phyloP scores from a whole-genome alignment of 1,140 invertebrate species.

The Zaprionus capensis region DNA sequence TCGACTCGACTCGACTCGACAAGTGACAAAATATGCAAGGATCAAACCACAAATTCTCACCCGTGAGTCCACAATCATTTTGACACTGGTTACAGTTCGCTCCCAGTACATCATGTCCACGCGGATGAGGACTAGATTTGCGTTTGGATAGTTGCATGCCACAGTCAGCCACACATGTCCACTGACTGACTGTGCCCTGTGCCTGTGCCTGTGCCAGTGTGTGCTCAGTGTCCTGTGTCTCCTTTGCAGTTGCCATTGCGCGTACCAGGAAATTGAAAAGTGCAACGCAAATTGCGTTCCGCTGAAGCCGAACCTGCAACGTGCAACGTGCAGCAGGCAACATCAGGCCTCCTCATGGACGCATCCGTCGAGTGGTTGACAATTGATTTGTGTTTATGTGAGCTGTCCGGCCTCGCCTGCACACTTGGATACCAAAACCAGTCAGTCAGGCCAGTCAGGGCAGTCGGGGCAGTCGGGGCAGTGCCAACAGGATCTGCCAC shows the following conservation, averaged over 20 bases:
- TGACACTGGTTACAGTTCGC: constrained; percentile 73
- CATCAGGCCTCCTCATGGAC: constrained; percentile 9
- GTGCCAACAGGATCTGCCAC: too few species aligned
- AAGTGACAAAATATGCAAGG: constrained; percentile 83
- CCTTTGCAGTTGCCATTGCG: constrained; percentile 38
- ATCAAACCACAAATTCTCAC: constrained; percentile 82
- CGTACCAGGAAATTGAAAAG: constrained; percentile 73
- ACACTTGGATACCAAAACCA: constrained; percentile 30
- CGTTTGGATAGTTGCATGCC: constrained; percentile 74
- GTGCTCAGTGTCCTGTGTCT: background rate
- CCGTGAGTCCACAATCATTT: constrained; percentile 82
- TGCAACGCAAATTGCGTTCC: constrained; percentile 80
- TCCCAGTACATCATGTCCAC: constrained; percentile 5
- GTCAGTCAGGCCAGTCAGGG: background rate
- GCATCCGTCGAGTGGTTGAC: constrained; percentile 72
- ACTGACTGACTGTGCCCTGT: background rate
- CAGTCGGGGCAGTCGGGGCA: too few species aligned
- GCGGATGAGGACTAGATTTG: constrained; percentile 66
- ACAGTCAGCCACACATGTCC: constrained; percentile 37
- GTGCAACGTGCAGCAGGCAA: constrained; percentile 10
- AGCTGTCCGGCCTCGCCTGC: constrained; percentile 46
- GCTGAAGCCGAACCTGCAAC: constrained; percentile 37
- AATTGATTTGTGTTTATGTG: constrained; percentile 82
- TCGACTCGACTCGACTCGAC: constrained; percentile 28
- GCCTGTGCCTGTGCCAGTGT: background rate